phyloP scores from a whole-genome alignment of 2,888 invertebrate species.

The Neoitamus cyanurus region DNA sequence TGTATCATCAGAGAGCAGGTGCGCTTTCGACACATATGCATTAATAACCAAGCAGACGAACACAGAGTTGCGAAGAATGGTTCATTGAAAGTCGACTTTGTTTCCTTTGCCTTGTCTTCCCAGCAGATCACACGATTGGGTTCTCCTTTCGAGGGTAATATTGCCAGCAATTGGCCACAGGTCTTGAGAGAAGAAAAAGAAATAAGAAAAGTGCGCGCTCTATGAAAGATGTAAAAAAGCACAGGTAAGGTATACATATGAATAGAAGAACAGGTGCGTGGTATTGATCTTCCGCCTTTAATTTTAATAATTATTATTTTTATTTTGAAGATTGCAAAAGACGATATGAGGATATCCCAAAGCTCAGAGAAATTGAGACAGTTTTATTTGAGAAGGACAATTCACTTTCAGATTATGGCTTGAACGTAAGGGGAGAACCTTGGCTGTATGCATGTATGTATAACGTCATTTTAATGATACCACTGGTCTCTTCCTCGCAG shows the following conservation, averaged over 20 bases:
- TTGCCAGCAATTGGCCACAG: neutral
- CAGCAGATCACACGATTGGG: neutral
- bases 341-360: neutral
- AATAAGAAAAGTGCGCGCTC: neutral
- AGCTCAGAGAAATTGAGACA: neutral
- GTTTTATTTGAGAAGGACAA: neutral
- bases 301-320: neutral
- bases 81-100: neutral
- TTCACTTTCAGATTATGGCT: neutral
- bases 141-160: neutral
- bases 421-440: neutral
- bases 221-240: neutral
- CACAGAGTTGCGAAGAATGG: neutral
- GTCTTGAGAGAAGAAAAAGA: neutral
- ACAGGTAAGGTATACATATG: neutral
- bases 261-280: neutral
- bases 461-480: neutral
- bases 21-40: conserved; percentile 4
- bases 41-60: conserved; percentile 18
- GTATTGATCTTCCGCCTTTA: neutral
- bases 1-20: conserved; percentile 46
- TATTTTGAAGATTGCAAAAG: neutral
- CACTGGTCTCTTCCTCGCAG: neutral
- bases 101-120: conserved; percentile 10
- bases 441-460: too few species aligned